Conservation (phyloP, 2,113 vertebrate genomes). For the Thinocorus orbignyianus region DNA sequence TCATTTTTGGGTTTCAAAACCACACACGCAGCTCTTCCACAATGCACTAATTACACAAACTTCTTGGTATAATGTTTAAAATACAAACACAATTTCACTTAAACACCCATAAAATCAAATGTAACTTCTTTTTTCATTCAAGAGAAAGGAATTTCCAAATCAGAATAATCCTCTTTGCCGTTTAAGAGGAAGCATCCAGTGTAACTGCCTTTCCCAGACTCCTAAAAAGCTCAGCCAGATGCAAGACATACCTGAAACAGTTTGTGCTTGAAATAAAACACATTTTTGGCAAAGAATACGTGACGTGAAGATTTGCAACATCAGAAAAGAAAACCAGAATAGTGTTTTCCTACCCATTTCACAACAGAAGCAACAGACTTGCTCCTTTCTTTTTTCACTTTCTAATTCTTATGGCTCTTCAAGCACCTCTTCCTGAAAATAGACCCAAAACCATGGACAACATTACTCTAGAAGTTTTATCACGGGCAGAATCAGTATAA, state of each 20-base stretch:
- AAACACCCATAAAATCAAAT: not conserved
- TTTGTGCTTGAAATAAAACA: not conserved
- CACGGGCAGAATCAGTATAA: not conserved
- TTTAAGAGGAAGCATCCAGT: not conserved
- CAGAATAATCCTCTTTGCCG: not conserved
- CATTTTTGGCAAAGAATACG: not conserved
- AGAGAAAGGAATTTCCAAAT: not conserved
- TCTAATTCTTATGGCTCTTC: not conserved
- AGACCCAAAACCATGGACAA: not conserved
- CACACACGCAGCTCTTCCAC: not conserved
- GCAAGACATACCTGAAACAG: not conserved
- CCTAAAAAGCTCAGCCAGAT: not conserved
- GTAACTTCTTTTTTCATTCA: not conserved
- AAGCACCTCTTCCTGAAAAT: not conserved
- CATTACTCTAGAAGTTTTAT: not conserved
- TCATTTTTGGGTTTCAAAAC: not conserved
- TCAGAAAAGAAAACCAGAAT: not conserved
- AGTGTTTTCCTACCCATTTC: not conserved
- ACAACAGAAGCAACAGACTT: not conserved
- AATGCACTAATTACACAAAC: not conserved
- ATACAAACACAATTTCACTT: not conserved
- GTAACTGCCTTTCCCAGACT: not conserved
- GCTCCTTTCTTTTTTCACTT: not conserved
- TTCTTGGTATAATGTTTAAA: not conserved
- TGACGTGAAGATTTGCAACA: not conserved